These are phyloP conservation scores for Colletes gigas DNA, from an alignment of 1,140 invertebrate species.

Conservation along the genomic window DNA sequence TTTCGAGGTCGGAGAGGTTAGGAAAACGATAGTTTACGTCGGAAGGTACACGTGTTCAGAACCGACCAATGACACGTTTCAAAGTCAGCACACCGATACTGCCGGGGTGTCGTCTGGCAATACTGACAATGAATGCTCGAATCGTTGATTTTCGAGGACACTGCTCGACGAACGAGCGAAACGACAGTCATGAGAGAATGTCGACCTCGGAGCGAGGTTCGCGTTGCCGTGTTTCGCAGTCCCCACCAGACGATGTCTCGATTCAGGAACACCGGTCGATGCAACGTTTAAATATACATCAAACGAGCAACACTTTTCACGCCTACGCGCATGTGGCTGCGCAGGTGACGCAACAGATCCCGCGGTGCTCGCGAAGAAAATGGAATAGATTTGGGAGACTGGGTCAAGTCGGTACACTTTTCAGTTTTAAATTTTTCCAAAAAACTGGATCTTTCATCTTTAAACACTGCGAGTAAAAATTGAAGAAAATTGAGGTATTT, in stretches of 20 bases:
- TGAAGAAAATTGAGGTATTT: no score
- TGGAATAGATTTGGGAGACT: not conserved
- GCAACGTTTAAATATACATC: conserved; percentile 15
- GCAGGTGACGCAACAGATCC: conserved; percentile 10
- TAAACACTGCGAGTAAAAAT: no score
- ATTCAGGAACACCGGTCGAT: conserved; percentile 27
- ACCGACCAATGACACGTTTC: conserved; percentile 4
- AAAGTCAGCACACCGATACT: conserved; percentile 10
- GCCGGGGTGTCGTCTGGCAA: conserved; percentile 2
- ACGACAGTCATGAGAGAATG: conserved; percentile 40
- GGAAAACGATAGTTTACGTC: not conserved
- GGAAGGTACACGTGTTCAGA: not conserved
- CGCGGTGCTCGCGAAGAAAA: not conserved
- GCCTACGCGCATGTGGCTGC: conserved; percentile 4
- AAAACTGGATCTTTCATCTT: no score
- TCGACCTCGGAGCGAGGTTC: conserved; percentile 39
- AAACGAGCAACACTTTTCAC: conserved; percentile 23
- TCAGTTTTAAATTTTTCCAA: no score
- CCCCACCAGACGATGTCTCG: not conserved
- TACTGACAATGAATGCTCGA: conserved; percentile 38
- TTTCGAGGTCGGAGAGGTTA: not conserved
- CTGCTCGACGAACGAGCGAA: conserved; percentile 24
- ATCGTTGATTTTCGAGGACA: conserved; percentile 49
- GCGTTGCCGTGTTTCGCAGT: conserved; percentile 36
- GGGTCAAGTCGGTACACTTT: no score